Conservation (phyloP, 2,797 vertebrate species). For the Gymnopithys bicolor region DNA sequence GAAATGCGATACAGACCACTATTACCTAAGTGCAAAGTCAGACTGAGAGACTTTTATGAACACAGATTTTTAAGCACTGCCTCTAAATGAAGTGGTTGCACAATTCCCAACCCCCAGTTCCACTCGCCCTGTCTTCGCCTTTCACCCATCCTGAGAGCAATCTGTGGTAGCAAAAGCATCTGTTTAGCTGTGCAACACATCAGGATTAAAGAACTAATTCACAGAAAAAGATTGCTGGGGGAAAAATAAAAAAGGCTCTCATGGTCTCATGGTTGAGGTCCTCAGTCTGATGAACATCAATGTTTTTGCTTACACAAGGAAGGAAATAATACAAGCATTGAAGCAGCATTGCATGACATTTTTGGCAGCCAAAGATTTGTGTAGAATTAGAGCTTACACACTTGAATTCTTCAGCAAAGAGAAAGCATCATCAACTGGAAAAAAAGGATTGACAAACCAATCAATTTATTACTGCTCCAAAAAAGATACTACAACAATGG, state of each 20-base stretch:
- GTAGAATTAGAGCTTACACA: not conserved
- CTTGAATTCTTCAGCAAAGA: constrained; percentile 1
- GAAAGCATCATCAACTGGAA: not conserved
- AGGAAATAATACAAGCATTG: not conserved
- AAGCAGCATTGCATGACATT: constrained; percentile 16
- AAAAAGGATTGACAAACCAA: not conserved
- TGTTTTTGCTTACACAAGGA: constrained; percentile 47
- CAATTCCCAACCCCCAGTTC: not conserved
- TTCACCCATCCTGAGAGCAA: not conserved
- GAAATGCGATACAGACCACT: not conserved
- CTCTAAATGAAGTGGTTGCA: not conserved
- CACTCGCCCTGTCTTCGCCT: not conserved
- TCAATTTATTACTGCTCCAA: not conserved
- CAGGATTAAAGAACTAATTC: not conserved
- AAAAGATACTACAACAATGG: not conserved
- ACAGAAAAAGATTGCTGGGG: not conserved
- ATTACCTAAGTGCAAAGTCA: not conserved
- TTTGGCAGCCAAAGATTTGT: not conserved
- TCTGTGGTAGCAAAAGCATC: not conserved
- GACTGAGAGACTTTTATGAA: not conserved
- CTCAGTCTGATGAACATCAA: constrained; percentile 21
- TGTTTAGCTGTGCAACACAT: not conserved
- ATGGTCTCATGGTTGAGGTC: not conserved
- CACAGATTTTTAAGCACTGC: not conserved
- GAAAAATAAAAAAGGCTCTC: not conserved